phyloP scores from a whole-genome alignment of 2,797 vertebrate genomes.

The Allobates femoralis region DNA sequence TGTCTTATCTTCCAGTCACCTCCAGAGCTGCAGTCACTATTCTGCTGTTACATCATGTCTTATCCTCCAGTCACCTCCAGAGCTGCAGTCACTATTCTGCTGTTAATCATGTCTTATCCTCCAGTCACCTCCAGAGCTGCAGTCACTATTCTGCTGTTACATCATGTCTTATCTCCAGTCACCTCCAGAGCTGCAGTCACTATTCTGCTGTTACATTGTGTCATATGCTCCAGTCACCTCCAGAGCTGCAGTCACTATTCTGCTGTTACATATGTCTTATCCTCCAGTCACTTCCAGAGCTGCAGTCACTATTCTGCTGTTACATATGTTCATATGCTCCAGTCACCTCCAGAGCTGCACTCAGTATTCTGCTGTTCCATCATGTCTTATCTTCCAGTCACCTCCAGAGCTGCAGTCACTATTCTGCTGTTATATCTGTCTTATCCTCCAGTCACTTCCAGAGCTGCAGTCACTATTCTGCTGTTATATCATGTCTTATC shows the following conservation, averaged over 20 bases:
- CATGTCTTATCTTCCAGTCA: background rate
- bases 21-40: background rate
- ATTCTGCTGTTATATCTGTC: too few relatives aligned
- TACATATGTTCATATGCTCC: background rate
- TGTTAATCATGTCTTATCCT: too few relatives aligned
- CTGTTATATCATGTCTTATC: background rate
- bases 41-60: background rate
- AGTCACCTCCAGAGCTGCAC: background rate
- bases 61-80: background rate
- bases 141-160: too few relatives aligned
- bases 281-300: background rate
- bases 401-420: background rate
- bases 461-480: too few relatives aligned
- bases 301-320: too few relatives aligned
- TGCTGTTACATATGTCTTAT: background rate
- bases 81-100: too few relatives aligned
- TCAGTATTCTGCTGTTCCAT: background rate
- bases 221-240: background rate
- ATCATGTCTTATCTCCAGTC: background rate
- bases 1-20: background rate
- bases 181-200: background rate
- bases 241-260: background rate
- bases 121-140: too few relatives aligned
- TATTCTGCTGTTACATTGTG: background rate
- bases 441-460: too few relatives aligned